Evolutionary conservation across 2,888 invertebrate genomes (phyloP).

Genomic region (Amiota mariae): DNA sequence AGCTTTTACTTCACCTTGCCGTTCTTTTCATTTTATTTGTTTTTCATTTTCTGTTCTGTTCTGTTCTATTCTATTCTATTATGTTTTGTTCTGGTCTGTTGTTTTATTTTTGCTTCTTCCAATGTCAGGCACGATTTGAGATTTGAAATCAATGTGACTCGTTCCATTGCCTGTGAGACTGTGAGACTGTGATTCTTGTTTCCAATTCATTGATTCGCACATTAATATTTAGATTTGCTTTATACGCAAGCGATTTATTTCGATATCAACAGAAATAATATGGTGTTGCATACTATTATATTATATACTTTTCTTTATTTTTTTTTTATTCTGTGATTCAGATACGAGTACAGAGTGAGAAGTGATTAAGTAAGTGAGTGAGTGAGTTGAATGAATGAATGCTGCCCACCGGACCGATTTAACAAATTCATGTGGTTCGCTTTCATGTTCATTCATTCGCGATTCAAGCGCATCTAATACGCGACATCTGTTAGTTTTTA

Average conservation of each 20-base stretch:
- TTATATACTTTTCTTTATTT: slow-evolving; percentile 11
- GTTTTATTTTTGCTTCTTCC: not conserved
- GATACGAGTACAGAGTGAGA: no score
- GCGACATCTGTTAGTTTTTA: slow-evolving; percentile 64
- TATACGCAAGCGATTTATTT: slow-evolving; percentile 61
- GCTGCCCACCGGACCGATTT: slow-evolving; percentile 18
- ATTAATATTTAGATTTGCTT: slow-evolving; percentile 65
- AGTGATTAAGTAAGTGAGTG: not conserved
- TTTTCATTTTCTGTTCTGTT: slow-evolving; percentile 3
- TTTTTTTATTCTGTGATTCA: slow-evolving; percentile 28
- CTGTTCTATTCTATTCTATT: not conserved
- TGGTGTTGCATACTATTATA: not conserved
- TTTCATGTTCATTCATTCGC: slow-evolving; percentile 34
- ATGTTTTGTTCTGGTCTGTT: no score
- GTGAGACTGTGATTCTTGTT: slow-evolving; percentile 43
- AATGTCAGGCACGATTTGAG: no score
- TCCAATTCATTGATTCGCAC: slow-evolving; percentile 63
- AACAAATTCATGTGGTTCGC: slow-evolving; percentile 30
- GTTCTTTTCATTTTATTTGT: not conserved
- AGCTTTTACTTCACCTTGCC: not conserved
- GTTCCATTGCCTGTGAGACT: not conserved
- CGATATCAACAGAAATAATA: slow-evolving; percentile 45
- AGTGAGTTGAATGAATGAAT: not conserved
- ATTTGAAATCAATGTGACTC: not conserved
- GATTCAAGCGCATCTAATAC: slow-evolving; percentile 61